These are phyloP conservation scores for Nymphalis c-album DNA, from an alignment of 2,888 invertebrate species.

Conservation along the genomic window DNA sequence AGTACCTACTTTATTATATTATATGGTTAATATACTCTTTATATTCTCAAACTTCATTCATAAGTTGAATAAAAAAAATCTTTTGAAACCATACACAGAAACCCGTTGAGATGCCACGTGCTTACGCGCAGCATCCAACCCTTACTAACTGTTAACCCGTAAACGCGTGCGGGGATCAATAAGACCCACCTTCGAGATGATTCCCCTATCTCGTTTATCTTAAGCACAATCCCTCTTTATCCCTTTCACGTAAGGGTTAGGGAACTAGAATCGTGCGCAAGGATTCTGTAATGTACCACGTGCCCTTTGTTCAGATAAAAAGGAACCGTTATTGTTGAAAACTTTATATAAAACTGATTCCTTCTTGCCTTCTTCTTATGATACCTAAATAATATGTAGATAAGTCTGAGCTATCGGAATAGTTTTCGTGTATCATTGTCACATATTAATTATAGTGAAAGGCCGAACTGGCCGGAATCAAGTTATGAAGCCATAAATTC, in stretches of 20 bases:
- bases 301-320: constrained; percentile 69
- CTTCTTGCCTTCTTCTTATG: too few species aligned
- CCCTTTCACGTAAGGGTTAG: constrained; percentile 63
- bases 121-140: constrained; percentile 66
- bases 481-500: constrained; percentile 53
- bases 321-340: constrained; percentile 51
- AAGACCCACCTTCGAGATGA: constrained; percentile 63
- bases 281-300: constrained; percentile 75
- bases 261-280: constrained; percentile 73
- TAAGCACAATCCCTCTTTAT: constrained; percentile 65
- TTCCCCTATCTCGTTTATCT: constrained; percentile 62
- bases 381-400: too few species aligned
- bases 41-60: background rate
- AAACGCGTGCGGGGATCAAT: constrained; percentile 75
- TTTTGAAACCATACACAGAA: constrained; percentile 28
- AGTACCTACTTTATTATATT: background rate
- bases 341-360: constrained; percentile 43
- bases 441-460: constrained; percentile 14
- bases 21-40: background rate
- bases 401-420: background rate
- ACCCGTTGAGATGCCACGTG: constrained; percentile 52
- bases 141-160: constrained; percentile 60
- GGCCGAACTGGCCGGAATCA: constrained; percentile 47
- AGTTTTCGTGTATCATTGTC: background rate
- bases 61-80: constrained; percentile 4